phyloP scores from a whole-genome alignment of 2,113 vertebrate genomes.

The Neolamprologus variostigma region DNA sequence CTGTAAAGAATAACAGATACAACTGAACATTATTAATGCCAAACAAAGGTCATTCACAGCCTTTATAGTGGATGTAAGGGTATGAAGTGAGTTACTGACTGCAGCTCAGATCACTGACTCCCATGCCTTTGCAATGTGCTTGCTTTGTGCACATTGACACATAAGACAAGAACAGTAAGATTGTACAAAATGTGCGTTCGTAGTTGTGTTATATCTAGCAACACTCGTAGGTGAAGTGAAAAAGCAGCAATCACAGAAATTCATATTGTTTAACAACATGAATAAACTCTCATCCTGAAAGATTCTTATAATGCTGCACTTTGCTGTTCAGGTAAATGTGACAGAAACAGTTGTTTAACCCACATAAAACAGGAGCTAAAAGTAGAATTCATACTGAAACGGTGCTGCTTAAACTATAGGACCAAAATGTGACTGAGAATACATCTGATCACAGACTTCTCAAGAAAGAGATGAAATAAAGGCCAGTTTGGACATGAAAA shows the following conservation, averaged over 20 bases:
- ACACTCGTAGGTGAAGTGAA: background rate
- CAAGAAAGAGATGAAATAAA: background rate
- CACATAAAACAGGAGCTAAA: background rate
- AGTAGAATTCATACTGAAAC: background rate
- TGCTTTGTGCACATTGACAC: background rate
- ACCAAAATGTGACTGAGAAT: background rate
- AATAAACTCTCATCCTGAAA: background rate
- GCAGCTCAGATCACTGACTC: background rate
- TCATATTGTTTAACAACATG: background rate
- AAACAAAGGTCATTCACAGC: background rate
- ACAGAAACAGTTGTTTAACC: background rate
- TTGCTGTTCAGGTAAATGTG: background rate
- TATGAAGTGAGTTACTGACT: background rate
- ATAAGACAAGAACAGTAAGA: background rate
- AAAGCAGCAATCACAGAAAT: background rate
- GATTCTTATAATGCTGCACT: background rate
- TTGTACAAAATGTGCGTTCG: background rate
- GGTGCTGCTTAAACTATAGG: background rate
- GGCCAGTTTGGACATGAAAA: background rate
- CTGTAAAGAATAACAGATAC: background rate
- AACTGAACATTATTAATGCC: background rate
- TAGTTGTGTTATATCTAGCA: background rate
- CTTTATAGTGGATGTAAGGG: background rate
- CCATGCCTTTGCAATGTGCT: background rate
- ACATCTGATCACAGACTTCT: background rate